Evolutionary conservation across 2,797 vertebrate genomes (phyloP), one percentile per base, ranked within the genome.

Genomic region (Clarias fuscus): DNA sequence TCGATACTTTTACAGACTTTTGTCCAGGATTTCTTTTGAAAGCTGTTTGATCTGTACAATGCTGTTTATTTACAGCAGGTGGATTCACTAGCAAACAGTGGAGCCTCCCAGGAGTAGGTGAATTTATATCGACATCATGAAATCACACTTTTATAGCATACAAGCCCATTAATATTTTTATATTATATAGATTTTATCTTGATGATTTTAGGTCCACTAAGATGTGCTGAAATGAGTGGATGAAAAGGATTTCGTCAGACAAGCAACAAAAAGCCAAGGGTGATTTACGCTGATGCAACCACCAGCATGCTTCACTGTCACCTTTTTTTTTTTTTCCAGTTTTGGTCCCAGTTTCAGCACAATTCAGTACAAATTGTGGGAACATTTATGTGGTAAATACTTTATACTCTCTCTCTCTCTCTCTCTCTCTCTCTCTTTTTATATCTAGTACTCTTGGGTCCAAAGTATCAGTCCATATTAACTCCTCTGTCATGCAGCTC

Each of bases 401-500:
- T 59, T 78, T 61, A 61, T 37, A 17, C 8, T 61, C 6, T 53
- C 14, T 56, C 30, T 37, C 22, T 65, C 37, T 43, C 33, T 14
- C 14, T 48, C 14, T 27, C 8, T 61, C 6, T 53, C 14, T 56
- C 30, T 37, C 22, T 65, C 37, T 43, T 22, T 65, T 68, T 81
- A n/a, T 53, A 40, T 81, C 56, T 10, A 20, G 91, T 90, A 90
- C 86, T 88, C 88, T 73, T 64, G 86, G 83, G 83, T 37, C 0
- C 68, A 65, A 67, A 37, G 84, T 56, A 68, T 68, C 64, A 82
- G 64, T 58, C 48, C 80, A 30, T 82, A 82, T 82, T 33, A 82
- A 33, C 80, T 65, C n/a, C 24, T 56, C n/a, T 82, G n/a, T 58
- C 64, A 68, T 22, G 43, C 43, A 70, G 43, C 43, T 24, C 37